Conservation (phyloP, 2,797 vertebrate genomes). For the Onychomys leucogaster region DNA sequence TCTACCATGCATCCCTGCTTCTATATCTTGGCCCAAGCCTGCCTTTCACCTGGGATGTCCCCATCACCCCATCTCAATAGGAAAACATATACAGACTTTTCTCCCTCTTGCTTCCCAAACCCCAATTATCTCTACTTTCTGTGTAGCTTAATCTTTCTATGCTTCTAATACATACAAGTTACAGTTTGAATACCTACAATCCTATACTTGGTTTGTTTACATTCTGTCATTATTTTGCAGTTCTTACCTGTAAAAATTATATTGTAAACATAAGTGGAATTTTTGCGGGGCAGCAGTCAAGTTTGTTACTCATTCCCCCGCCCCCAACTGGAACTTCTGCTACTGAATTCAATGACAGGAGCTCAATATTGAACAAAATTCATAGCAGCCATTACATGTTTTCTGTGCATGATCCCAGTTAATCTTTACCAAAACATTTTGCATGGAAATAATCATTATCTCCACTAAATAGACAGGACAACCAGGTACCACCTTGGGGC, state of each 20-base stretch:
- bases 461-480: neutral
- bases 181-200: neutral
- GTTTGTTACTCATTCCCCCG: neutral
- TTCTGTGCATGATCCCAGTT: neutral
- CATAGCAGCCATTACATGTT: neutral
- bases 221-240: neutral
- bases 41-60: no score
- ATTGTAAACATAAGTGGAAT: neutral
- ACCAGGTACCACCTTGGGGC: neutral
- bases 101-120: neutral
- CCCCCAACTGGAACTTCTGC: neutral
- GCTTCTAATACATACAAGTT: neutral
- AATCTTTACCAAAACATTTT: neutral
- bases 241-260: neutral
- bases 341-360: neutral
- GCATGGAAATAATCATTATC: neutral
- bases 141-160: neutral
- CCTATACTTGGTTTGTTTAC: neutral
- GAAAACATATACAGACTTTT: neutral
- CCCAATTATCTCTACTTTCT: neutral
- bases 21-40: neutral
- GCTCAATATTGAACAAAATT: neutral
- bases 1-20: neutral
- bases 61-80: neutral
- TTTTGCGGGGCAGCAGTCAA: neutral